A percentile compares a stretch with the other conserved stretches of the same genome.
Evolutionary conservation across 2,797 vertebrate genomes (phyloP).

Genomic region (Dryobates pubescens): DNA sequence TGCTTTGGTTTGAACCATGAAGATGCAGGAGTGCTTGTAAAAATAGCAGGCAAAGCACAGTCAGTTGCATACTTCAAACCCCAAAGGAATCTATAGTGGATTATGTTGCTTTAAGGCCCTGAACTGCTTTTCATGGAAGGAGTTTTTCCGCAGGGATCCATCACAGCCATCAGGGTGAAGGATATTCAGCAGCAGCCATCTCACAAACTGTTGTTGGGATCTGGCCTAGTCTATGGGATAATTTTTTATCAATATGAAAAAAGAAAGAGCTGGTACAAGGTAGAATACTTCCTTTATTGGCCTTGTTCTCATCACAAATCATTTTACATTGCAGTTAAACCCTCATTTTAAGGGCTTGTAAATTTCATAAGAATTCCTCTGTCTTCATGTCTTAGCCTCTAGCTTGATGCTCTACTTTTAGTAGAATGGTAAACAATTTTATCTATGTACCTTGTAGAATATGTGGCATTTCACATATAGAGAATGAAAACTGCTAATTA

Average conservation of each 20-base stretch:
- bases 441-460: neutral
- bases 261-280: neutral
- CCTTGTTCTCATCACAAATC: neutral
- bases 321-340: neutral
- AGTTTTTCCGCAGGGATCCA: neutral
- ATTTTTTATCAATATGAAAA: neutral
- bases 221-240: neutral
- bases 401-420: neutral
- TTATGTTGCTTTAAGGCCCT: neutral
- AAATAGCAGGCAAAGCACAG: neutral
- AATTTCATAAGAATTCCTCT: neutral
- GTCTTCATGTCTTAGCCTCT: neutral
- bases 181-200: neutral
- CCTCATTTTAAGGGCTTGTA: neutral
- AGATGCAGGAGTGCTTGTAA: neutral
- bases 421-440: neutral
- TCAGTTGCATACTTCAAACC: neutral
- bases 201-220: neutral
- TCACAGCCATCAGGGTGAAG: neutral
- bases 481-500: neutral
- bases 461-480: neutral
- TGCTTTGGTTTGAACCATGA: neutral
- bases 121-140: neutral
- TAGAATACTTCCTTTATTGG: neutral
- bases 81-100: neutral